Conservation (phyloP, 2,113 vertebrate genomes). For the Proteles cristata region DNA sequence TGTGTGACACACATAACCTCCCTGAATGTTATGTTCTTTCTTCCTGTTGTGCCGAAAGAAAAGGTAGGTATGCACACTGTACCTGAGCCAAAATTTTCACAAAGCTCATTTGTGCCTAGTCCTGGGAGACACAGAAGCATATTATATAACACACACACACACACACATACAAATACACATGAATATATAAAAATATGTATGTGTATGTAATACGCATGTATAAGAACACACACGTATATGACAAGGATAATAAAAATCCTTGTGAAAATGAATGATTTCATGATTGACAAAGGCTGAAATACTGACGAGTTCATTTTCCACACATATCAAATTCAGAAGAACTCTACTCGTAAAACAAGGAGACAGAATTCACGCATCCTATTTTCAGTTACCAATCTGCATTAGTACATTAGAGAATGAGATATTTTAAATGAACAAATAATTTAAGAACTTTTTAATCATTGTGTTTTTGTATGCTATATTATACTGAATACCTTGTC, state of each 20-base stretch:
- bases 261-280: slow-evolving; percentile 40
- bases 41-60: not conserved
- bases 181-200: not conserved
- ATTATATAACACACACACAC: not conserved
- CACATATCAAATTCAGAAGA: not conserved
- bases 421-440: not conserved
- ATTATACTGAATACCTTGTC: not conserved
- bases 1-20: not conserved
- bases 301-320: not conserved
- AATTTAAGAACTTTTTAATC: not conserved
- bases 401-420: not conserved
- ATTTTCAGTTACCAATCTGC: not conserved
- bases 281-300: slow-evolving; percentile 12
- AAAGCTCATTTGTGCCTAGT: not conserved
- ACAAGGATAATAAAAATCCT: not conserved
- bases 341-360: not conserved
- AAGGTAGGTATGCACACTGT: not conserved
- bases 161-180: not conserved
- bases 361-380: not conserved
- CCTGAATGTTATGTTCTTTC: not conserved
- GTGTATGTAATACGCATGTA: not conserved
- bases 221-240: too few relatives aligned
- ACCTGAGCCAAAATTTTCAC: not conserved
- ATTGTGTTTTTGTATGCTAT: not conserved
- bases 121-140: not conserved